These are phyloP conservation scores for Aix galericulata DNA, from an alignment of 2,113 vertebrate species.

Conservation along the genomic window DNA sequence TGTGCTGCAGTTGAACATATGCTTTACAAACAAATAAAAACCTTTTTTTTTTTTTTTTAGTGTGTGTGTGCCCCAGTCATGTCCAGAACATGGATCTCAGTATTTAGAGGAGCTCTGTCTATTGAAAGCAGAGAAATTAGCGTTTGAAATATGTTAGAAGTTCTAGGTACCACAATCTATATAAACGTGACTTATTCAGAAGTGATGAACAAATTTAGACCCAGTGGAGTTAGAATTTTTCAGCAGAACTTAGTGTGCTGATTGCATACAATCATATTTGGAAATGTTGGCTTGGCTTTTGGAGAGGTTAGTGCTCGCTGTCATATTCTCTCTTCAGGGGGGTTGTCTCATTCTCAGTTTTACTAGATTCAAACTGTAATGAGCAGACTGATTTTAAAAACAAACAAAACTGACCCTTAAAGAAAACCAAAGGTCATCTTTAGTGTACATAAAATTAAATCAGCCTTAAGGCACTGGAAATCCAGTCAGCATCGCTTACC, in stretches of 20 bases:
- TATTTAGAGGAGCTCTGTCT: background rate
- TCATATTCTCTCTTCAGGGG: background rate
- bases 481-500: background rate
- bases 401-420: background rate
- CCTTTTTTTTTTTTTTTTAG: background rate
- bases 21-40: background rate
- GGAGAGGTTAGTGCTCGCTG: background rate
- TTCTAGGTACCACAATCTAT: background rate
- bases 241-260: background rate
- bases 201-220: background rate
- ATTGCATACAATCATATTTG: background rate
- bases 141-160: background rate
- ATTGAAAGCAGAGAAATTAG: background rate
- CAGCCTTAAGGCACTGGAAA: background rate
- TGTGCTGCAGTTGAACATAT: background rate
- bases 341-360: background rate
- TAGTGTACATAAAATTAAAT: background rate
- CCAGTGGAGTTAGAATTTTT: background rate
- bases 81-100: background rate
- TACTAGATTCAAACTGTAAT: background rate
- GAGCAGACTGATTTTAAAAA: background rate
- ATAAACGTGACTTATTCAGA: background rate
- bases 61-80: rapidly evolving
- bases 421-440: background rate
- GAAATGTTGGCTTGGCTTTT: background rate